Percentiles rank a stretch among this genome's conserved stretches.
Evolutionary conservation across 2,888 invertebrate species (phyloP).

Genomic region (Dioctria linearis): DNA sequence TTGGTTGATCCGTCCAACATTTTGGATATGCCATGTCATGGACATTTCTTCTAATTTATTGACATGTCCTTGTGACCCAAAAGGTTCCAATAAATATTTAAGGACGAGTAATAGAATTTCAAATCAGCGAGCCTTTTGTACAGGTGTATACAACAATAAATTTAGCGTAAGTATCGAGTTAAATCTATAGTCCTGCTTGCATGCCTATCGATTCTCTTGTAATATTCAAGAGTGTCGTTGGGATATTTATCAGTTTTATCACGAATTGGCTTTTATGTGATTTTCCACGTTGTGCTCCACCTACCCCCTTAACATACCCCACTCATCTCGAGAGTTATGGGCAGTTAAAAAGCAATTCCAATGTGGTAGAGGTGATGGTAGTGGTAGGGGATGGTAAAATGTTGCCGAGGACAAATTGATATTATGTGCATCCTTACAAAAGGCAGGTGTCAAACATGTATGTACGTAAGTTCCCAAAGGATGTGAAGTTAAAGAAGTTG

Average conservation of each 20-base stretch:
- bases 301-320: no score
- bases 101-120: constrained; percentile 57
- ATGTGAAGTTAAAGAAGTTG: no score
- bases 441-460: constrained; percentile 1
- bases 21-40: constrained; percentile 23
- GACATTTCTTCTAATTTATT: constrained; percentile 37
- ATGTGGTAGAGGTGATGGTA: not conserved
- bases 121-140: constrained; percentile 40
- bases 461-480: no score
- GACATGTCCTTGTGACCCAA: constrained; percentile 40
- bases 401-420: constrained; percentile 38
- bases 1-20: not conserved
- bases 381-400: not conserved
- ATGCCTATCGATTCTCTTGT: constrained; percentile 25
- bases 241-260: constrained; percentile 53
- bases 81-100: constrained; percentile 56
- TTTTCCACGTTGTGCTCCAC: not conserved
- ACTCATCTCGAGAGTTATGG: constrained; percentile 33
- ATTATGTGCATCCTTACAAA: constrained; percentile 6
- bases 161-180: constrained; percentile 28
- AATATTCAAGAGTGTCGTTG: constrained; percentile 47
- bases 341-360: constrained; percentile 48
- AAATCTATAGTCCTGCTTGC: not conserved
- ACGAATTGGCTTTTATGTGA: constrained; percentile 51
- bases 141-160: constrained; percentile 38